These are phyloP conservation scores for Strix uralensis DNA, from an alignment of 2,113 vertebrate species.

Conservation along the genomic window DNA sequence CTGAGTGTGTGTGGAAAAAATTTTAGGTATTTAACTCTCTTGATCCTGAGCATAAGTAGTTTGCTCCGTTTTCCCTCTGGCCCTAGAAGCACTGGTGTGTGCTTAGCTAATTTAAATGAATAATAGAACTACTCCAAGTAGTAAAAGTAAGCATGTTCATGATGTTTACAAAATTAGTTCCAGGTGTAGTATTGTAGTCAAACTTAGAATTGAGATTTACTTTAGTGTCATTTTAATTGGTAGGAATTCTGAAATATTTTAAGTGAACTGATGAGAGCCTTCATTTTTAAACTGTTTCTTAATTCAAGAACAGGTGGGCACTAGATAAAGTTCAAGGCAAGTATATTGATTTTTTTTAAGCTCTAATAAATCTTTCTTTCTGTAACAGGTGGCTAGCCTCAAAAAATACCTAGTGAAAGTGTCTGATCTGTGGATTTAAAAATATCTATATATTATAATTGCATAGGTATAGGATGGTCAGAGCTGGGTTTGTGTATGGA, in stretches of 20 bases:
- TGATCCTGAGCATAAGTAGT: neutral
- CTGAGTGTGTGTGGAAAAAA: neutral
- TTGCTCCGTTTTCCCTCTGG: neutral
- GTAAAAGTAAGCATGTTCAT: neutral
- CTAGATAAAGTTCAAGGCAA: neutral
- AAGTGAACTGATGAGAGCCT: neutral
- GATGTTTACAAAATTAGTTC: neutral
- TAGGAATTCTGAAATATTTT: neutral
- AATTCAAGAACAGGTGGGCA: neutral
- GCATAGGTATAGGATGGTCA: neutral
- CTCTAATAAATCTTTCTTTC: neutral
- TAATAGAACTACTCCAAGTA: neutral
- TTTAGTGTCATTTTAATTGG: neutral
- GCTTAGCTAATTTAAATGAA: neutral
- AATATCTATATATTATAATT: neutral
- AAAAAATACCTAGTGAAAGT: neutral
- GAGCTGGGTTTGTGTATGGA: neutral
- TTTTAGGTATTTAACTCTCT: neutral
- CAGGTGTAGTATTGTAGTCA: neutral
- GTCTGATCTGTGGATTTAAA: neutral
- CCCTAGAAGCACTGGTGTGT: neutral
- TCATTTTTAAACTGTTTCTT: neutral
- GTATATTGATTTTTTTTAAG: neutral
- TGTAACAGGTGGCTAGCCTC: neutral
- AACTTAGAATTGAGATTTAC: neutral